These are phyloP conservation scores for Saxidomus purpurata DNA, from an alignment of 1,140 invertebrate species.

Conservation along the genomic window DNA sequence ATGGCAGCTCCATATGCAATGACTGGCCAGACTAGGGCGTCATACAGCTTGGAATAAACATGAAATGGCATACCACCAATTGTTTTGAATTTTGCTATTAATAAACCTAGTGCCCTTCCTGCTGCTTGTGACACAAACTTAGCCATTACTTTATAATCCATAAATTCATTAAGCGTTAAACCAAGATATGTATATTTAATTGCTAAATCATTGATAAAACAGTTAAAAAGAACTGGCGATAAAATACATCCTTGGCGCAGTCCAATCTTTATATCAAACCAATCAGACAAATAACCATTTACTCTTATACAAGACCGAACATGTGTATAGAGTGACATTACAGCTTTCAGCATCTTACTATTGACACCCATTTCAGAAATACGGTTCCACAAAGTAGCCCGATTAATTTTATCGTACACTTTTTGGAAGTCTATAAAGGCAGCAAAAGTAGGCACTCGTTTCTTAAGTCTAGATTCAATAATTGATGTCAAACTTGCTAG, in stretches of 20 bases:
- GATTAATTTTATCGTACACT: constrained; percentile 35
- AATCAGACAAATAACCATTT: constrained; percentile 45
- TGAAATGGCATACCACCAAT: constrained; percentile 19
- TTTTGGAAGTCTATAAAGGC: constrained; percentile 61
- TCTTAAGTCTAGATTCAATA: constrained; percentile 30
- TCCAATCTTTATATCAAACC: constrained; percentile 41
- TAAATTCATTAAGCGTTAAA: constrained; percentile 7
- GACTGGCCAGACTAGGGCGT: too few relatives aligned
- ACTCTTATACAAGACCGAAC: constrained; percentile 35
- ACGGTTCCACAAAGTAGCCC: constrained; percentile 38
- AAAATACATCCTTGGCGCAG: constrained; percentile 36
- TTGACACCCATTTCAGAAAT: constrained; percentile 34
- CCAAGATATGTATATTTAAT: constrained; percentile 33
- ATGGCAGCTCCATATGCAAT: too few relatives aligned
- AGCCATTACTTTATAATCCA: constrained; percentile 36
- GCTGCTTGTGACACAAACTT: constrained; percentile 35
- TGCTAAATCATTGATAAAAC: constrained; percentile 62
- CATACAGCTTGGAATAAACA: too few relatives aligned
- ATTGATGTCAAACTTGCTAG: constrained; percentile 20
- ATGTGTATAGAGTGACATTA: constrained; percentile 34
- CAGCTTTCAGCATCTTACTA: constrained; percentile 30
- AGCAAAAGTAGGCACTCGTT: constrained; percentile 22
- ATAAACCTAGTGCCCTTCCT: constrained; percentile 22
- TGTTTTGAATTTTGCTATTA: constrained; percentile 27
- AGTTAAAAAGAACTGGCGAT: constrained; percentile 32